These are phyloP conservation scores for Chelon labrosus DNA, from an alignment of 2,797 vertebrate genomes.

Conservation along the genomic window DNA sequence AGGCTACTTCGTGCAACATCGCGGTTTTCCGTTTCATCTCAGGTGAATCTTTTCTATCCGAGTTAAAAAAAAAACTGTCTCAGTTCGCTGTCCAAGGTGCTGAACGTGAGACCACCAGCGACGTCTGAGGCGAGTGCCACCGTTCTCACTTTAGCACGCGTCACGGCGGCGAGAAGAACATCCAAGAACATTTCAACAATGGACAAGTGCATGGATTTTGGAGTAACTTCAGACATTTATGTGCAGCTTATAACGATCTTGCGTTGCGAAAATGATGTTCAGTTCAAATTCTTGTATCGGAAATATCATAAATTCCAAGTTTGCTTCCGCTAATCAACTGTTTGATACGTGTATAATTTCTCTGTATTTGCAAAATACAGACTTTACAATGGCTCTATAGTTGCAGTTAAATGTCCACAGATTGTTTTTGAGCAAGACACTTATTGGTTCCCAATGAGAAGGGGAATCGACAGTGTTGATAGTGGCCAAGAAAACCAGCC, in stretches of 20 bases:
- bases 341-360: not conserved
- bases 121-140: not conserved
- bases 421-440: not conserved
- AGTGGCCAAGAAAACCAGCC: constrained; percentile 1
- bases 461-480: not conserved
- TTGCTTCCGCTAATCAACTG: not conserved
- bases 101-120: constrained; percentile 46
- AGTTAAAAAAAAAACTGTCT: not conserved
- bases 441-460: constrained; percentile 3
- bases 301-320: not conserved
- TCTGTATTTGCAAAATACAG: too few relatives aligned
- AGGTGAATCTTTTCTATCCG: constrained; percentile 19
- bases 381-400: too few relatives aligned
- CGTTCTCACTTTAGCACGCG: not conserved
- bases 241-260: not conserved
- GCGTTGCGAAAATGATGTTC: not conserved
- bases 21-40: not conserved
- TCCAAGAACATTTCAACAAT: not conserved
- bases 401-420: not conserved
- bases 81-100: constrained; percentile 59
- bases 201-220: not conserved
- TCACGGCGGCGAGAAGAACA: not conserved
- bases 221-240: not conserved
- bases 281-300: not conserved
- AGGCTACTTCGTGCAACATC: not conserved